A percentile compares a stretch with the other conserved stretches of the same genome.
These are phyloP conservation scores for Brienomyrus longianalis DNA, from an alignment of 2,113 vertebrate genomes.

Conservation along the genomic window DNA sequence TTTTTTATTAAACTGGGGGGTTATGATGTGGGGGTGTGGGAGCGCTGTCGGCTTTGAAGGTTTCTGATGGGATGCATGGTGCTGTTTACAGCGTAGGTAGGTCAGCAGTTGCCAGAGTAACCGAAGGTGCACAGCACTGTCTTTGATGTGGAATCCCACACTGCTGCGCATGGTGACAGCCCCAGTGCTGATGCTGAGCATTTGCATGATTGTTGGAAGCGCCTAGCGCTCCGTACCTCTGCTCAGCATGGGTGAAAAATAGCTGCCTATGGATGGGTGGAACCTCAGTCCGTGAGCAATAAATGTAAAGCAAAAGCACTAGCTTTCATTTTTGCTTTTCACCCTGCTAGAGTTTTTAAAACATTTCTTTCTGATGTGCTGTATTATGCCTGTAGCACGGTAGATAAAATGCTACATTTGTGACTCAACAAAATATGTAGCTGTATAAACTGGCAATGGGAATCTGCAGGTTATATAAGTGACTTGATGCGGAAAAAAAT, in stretches of 20 bases:
- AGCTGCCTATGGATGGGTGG: background rate
- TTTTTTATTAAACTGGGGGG: background rate
- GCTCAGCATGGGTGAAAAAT: background rate
- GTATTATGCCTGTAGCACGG: background rate
- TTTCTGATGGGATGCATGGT: background rate
- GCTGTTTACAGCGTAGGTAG: conserved; percentile 22
- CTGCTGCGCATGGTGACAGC: background rate
- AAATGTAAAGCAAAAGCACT: background rate
- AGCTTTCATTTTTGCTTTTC: background rate
- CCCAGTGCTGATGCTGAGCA: background rate
- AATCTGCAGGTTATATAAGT: conserved; percentile 11
- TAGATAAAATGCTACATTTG: background rate
- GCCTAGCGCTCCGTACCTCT: background rate
- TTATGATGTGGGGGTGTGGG: background rate
- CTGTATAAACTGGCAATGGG: background rate
- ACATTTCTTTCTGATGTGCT: background rate
- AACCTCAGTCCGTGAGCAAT: background rate
- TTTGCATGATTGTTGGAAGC: background rate
- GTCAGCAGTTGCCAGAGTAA: conserved; percentile 29
- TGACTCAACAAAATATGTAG: background rate
- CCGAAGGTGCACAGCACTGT: background rate
- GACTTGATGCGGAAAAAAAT: background rate
- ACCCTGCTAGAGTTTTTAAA: background rate
- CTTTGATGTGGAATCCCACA: conserved; percentile 21
- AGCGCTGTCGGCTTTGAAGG: background rate